Evolutionary conservation across 1,140 invertebrate species (phyloP).

Genomic region (Drosophila pruinosa): DNA sequence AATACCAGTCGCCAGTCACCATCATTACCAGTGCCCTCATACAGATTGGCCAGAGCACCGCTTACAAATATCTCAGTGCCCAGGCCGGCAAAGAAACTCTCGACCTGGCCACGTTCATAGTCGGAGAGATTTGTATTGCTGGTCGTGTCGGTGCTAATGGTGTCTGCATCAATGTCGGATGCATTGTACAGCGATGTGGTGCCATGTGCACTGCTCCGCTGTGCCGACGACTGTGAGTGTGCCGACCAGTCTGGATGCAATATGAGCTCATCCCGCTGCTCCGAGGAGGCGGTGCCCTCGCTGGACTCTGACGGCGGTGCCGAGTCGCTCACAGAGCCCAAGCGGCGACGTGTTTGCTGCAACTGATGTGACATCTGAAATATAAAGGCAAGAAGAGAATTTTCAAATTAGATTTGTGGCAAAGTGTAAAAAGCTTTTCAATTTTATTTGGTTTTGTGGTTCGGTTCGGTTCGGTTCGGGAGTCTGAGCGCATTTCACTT

Average conservation of each 20-base stretch:
- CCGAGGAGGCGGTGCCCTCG: slow-evolving; percentile 78
- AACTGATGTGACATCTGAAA: slow-evolving; percentile 73
- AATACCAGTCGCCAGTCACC: slow-evolving; percentile 89
- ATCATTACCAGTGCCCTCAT: slow-evolving; percentile 85
- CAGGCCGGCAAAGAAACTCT: slow-evolving; percentile 90
- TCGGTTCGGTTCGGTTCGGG: background rate
- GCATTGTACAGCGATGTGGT: slow-evolving; percentile 74
- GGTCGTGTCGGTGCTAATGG: slow-evolving; percentile 75
- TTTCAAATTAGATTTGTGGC: slow-evolving; percentile 70
- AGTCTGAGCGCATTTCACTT: too few species aligned
- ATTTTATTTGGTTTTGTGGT: slow-evolving; percentile 13
- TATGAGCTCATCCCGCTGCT: slow-evolving; percentile 72
- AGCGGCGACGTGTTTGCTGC: slow-evolving; percentile 74
- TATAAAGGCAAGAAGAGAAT: slow-evolving; percentile 9
- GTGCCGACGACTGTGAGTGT: slow-evolving; percentile 67
- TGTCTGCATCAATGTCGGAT: slow-evolving; percentile 77
- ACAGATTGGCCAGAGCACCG: slow-evolving; percentile 91
- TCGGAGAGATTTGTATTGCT: slow-evolving; percentile 85
- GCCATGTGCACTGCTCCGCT: slow-evolving; percentile 66
- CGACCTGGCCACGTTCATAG: slow-evolving; percentile 89
- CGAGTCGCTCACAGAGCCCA: slow-evolving; percentile 79
- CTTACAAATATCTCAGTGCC: slow-evolving; percentile 92
- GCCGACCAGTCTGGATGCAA: slow-evolving; percentile 75
- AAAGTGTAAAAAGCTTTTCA: slow-evolving; percentile 64
- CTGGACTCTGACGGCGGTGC: slow-evolving; percentile 81